Base-by-base conservation (phyloP, 2,113 vertebrate genomes). In the Fulmarus glacialis region DNA sequence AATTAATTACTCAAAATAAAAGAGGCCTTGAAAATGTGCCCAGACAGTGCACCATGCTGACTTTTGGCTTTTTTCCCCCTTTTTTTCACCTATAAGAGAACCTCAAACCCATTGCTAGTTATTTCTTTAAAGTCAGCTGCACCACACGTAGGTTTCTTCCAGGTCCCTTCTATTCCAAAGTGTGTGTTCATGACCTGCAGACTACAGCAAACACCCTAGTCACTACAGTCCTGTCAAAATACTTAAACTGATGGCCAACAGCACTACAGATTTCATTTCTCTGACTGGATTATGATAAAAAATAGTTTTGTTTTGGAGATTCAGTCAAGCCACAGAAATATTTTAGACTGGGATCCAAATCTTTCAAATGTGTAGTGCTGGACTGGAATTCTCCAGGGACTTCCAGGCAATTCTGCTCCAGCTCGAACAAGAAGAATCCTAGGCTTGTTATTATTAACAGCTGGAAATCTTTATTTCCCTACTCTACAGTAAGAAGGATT, bases 1-100 rank as follows among this genome's bases (percentile, higher is more conserved):
- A 97, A 98, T 98, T 98, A 97, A 98, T 98, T 97, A 97, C 91
- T 93, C 40, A 14, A 89, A 96, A 97, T 94, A 95, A 94, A 96
- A 96, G 88, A 95, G 70, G 70, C n/a, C 92, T 12, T 72, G 97
- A 97, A 91, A 97, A 91, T 27, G 53, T 45, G 43, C 95, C 97
- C 97, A 92, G 86, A 32, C 75, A n/a, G 74, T 32, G 68, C 95
- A 67, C n/a, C 30, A 40, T 5, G 50, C 62, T 89, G 94, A 34
- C 32, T 66, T 83, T 55, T 68, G 71, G 48, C 40, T 83, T 82
- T 64, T 59, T 32, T 22, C 8, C n/a, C 34, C n/a, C 26, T 5
- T 34, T 50, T 64, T 32, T 56, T 53, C 34, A 14, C 82, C 56
- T 74, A 3, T 6, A 89, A 87, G n/a, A 81, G 27, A 91, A 89